phyloP scores from a whole-genome alignment of 2,888 invertebrate species.

The Athalia rosae region DNA sequence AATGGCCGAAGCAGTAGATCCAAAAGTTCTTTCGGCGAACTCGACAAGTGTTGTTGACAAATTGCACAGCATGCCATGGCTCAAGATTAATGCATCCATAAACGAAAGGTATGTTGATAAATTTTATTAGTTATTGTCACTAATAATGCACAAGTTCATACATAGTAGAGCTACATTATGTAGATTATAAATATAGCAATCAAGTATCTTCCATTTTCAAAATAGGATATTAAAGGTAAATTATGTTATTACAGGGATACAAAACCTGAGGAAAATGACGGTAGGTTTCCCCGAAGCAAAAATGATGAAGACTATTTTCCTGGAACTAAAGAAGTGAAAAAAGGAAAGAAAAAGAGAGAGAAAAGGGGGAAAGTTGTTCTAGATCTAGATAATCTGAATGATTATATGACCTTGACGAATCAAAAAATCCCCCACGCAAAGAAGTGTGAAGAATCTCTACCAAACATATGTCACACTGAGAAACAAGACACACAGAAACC shows the following conservation, averaged over 20 bases:
- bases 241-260: neutral
- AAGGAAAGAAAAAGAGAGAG: slow-evolving; percentile 29
- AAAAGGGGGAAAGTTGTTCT: slow-evolving; percentile 18
- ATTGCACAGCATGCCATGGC: slow-evolving; percentile 62
- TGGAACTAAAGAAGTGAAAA: slow-evolving; percentile 26
- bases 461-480: neutral
- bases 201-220: too few relatives aligned
- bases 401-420: neutral
- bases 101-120: slow-evolving; percentile 47
- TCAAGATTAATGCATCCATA: slow-evolving; percentile 52
- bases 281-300: neutral
- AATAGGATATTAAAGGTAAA: too few relatives aligned
- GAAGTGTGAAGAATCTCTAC: too few relatives aligned
- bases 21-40: neutral
- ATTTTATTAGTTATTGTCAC: too few relatives aligned
- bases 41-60: slow-evolving; percentile 50
- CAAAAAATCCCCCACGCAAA: too few relatives aligned
- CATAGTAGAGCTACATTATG: too few relatives aligned
- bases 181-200: too few relatives aligned
- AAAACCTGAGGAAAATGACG: neutral
- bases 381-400: neutral
- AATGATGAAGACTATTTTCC: slow-evolving; percentile 36
- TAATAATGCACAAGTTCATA: too few relatives aligned
- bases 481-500: neutral
- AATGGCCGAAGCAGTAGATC: too few relatives aligned